Base-by-base conservation (phyloP, 2,888 invertebrate genomes). In the Ectobius pallidus region DNA sequence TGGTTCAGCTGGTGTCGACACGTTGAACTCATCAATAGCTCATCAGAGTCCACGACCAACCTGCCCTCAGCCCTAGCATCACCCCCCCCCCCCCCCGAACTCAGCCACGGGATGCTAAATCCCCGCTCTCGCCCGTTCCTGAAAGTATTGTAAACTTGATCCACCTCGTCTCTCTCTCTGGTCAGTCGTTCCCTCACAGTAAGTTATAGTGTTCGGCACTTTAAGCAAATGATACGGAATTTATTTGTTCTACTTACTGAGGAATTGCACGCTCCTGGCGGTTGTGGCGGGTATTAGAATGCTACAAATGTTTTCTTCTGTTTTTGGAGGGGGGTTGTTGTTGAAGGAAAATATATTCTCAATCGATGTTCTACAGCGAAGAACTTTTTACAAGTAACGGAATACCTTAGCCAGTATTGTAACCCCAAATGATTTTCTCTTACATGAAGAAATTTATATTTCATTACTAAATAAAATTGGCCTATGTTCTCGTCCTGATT, bases 1-100 rank as follows among this genome's bases (percentile, higher is more conserved):
- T 87, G 87, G 87, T 86, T 87, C 87, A 87, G 87, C 86, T 87
- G 87, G 85, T 85, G 85, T 84, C 84, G 86, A 86, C 86, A 85
- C 84, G 84, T 84, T 85, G 83, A 83, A 85, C 85, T 87, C 86
- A 87, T 87, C 87, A 87, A 87, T 87, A 86, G 83, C 87, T 87
- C 87, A 86, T 87, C 87, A 86, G 84, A 72, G 70, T 42, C 77
- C 76, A 76, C 72, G 78, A 77, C 79, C 81, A 81, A 80, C 79
- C 80, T 80, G 80, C 79, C 79, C 79, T 78, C 79, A 20, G 25
- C 46, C 52, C 52, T 39, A 30, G 55, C 30, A 49, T 49, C 52
- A n/a, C 27, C 67, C 9, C 49, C 11, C 71, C 49, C 55, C 58
- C 18, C 32, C 39, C 6, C 44, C 62, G 22, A 27, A 58, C 52